A percentile compares a stretch with the other conserved stretches of the same genome.
Evolutionary conservation across 1,140 invertebrate genomes (phyloP).

Genomic region (Pemphigus obesinymphae): DNA sequence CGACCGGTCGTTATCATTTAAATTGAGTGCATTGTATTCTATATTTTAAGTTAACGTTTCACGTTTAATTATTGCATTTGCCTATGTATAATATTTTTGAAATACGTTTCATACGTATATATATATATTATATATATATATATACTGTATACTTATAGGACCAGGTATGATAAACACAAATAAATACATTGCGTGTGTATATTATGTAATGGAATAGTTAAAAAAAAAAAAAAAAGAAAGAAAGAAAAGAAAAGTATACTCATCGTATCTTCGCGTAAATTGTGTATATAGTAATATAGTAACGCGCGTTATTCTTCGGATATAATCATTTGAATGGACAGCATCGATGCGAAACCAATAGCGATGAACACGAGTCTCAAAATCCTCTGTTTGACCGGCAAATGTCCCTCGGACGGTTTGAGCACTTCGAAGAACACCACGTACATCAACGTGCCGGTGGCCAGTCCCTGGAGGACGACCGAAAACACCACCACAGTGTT

Average conservation of each 20-base stretch:
- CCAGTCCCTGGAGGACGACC: conserved; percentile 51
- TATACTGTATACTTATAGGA: too few relatives aligned
- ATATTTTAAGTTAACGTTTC: too few relatives aligned
- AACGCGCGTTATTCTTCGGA: neutral
- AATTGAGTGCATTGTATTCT: too few relatives aligned
- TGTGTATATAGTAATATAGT: neutral
- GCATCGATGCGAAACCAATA: conserved; percentile 71
- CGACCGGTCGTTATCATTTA: too few relatives aligned
- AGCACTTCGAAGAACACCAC: conserved; percentile 56
- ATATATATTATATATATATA: neutral
- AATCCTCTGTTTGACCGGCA: conserved; percentile 48
- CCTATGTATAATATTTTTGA: too few relatives aligned
- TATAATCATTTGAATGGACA: conserved; percentile 59
- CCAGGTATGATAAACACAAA: too few relatives aligned
- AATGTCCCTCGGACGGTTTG: conserved; percentile 47
- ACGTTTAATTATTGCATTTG: too few relatives aligned
- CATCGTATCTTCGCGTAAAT: neutral
- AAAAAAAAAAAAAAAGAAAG: too few relatives aligned
- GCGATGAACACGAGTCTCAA: conserved; percentile 65
- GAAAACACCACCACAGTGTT: conserved; percentile 40
- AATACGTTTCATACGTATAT: neutral
- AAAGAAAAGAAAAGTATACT: too few relatives aligned
- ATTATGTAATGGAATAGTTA: too few relatives aligned
- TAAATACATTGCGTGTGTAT: too few relatives aligned
- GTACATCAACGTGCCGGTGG: conserved; percentile 54